A percentile compares a stretch with the other conserved stretches of the same genome.
Conservation (phyloP, 2,797 vertebrate genomes). For the Anableps anableps region DNA sequence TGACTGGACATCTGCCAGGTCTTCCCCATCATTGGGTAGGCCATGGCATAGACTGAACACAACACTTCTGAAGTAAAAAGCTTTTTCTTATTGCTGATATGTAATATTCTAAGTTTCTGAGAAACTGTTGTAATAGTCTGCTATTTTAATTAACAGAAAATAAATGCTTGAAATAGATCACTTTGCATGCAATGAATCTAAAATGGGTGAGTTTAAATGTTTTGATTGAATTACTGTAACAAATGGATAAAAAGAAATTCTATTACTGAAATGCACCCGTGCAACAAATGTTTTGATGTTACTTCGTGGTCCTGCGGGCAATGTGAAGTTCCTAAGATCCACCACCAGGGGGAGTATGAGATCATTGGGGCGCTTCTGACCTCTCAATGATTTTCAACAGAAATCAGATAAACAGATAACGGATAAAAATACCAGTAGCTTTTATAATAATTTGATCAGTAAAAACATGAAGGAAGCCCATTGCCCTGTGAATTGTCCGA, state of each 20-base stretch:
- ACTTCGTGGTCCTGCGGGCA: no score
- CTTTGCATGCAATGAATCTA: neutral
- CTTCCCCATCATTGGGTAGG: neutral
- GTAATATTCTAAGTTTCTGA: neutral
- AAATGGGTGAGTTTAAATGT: neutral
- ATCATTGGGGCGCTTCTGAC: neutral
- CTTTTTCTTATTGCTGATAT: neutral
- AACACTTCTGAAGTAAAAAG: neutral
- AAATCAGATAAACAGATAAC: no score
- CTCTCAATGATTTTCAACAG: neutral
- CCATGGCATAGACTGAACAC: neutral
- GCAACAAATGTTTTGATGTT: no score
- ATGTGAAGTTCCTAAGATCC: slow-evolving; percentile 14
- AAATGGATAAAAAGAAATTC: no score
- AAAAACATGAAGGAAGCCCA: neutral
- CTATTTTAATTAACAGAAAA: neutral
- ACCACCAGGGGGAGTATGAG: slow-evolving; percentile 57
- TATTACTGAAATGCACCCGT: neutral
- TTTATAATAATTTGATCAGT: neutral
- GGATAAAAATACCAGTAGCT: neutral
- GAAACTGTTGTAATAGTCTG: neutral
- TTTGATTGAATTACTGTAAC: neutral
- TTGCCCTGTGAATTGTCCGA: neutral
- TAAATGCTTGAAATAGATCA: neutral
- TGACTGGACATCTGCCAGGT: neutral